Evolutionary conservation across 1,140 invertebrate species (phyloP).

Genomic region (Agraylea sexmaculata): DNA sequence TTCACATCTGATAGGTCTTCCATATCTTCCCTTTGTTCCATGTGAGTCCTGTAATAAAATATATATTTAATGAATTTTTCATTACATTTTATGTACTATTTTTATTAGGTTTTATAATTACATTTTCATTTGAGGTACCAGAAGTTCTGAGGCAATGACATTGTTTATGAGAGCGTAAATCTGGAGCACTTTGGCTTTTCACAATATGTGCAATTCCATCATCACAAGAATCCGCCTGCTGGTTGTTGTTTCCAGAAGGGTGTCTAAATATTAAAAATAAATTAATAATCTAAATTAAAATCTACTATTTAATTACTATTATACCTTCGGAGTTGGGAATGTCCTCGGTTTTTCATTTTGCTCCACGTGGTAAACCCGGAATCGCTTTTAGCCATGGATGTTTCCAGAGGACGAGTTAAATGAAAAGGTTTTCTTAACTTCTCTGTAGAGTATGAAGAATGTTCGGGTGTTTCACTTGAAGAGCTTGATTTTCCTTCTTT

Average conservation of each 20-base stretch:
- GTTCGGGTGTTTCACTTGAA: slow-evolving; percentile 13
- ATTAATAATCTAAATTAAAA: slow-evolving; percentile 7
- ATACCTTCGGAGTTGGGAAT: slow-evolving; percentile 38
- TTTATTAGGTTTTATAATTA: no score
- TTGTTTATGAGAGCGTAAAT: slow-evolving; percentile 33
- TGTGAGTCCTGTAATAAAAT: no score
- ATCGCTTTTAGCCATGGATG: slow-evolving; percentile 73
- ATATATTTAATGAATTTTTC: no score
- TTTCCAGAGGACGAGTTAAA: slow-evolving; percentile 39
- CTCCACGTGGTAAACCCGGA: slow-evolving; percentile 74
- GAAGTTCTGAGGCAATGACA: slow-evolving; percentile 5
- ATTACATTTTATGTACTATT: no score
- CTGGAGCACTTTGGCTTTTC: slow-evolving; percentile 66
- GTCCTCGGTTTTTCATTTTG: slow-evolving; percentile 56
- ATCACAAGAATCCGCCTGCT: slow-evolving; percentile 31
- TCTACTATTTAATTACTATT: background rate
- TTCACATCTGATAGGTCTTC: no score
- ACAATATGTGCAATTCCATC: slow-evolving; percentile 35
- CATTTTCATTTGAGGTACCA: background rate
- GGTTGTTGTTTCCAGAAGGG: slow-evolving; percentile 69
- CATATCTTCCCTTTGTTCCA: no score
- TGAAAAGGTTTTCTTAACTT: slow-evolving; percentile 16
- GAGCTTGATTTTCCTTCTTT: slow-evolving; percentile 17
- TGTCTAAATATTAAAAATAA: slow-evolving; percentile 39
- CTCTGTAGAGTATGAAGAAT: slow-evolving; percentile 10